Evolutionary conservation across 2,797 vertebrate species (phyloP), one percentile per base, ranked within the genome.

Genomic region (Oophaga sylvatica): DNA sequence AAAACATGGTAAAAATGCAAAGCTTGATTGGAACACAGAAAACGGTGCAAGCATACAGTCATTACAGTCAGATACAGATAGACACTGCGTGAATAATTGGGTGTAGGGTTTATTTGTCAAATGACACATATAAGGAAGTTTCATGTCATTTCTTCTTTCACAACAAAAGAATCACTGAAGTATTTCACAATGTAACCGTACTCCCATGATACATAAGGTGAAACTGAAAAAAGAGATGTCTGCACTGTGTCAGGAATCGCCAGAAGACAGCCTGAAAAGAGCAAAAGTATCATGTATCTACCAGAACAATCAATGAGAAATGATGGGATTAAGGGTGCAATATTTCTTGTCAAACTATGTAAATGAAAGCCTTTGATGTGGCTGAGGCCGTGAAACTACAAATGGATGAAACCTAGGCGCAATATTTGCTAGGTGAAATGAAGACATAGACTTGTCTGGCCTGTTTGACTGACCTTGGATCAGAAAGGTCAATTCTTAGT

Each of bases 311-410:
- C 81, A 83, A 83, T 83, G 73, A 83, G 73, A 79, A 75, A 87
- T 83, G 81, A 83, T 70, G 62, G 86, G 81, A 83, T 87, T 87
- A 87, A 68, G 63, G 53, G 19, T 22, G 62, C 81, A 78, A 87
- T 87, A 87, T 83, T 83, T 79, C 86, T 70, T 87, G 86, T 87
- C 73, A 87, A 87, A 78, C 81, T 79, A 79, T 78, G 81, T 78
- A 83, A 78, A 83, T 87, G 73, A 83, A 70, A 68, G 62, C 29
- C 81, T 87, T 83, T 83, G 86, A 83, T 87, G 81, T 87, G 81
- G 86, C 63, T 16, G 29, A 67, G 83, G 35, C 56, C 26, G 56
- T 75, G 73, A 56, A 87, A 20, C 20, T 87, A 78, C 20, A 83
- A 59, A 78, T 22, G 62, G 70, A 78, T 65, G 31, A 82, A 78